Evolutionary conservation across 92 coral and sea anemone genomes (phyloP), one percentile per base, ranked within the genome.

Genomic region (Epizoanthus stellaris): DNA sequence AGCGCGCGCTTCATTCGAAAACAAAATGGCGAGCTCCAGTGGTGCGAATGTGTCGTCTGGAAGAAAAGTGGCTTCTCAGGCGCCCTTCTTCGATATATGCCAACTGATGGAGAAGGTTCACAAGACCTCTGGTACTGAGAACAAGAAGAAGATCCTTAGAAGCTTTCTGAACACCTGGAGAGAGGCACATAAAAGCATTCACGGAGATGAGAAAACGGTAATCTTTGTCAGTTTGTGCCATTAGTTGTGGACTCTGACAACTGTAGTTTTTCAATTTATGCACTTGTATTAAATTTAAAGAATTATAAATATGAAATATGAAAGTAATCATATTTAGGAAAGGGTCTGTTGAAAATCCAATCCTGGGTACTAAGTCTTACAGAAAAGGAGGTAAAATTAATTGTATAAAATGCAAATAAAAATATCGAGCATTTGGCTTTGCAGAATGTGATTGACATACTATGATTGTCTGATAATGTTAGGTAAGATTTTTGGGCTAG

Each of bases 21-120:
- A 19, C 90, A 87, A 87, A 80, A 95, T 95, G 98, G 97, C 94
- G 90, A 91, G 80, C 47, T 75, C 74, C 89, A 45, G 88, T 61
- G 76, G 89, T 54, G 81, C 72, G 15, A 79, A 9, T 65, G 43
- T 60, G 25, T 3, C 30, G 5, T 63, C 6, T 19, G 45, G 12
- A 36, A 63, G 34, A 63, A 79, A 8, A 20, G 97, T 92, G 39
- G 95, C 99, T 81, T 84, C 98, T 53, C 94, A 94, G 67, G 99
- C 91, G 56, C 98, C 99, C 20, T 96, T 96, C 86, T 89, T 73
- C 86, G 95, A 96, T 65, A 70, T 95, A 60, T 96, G 99, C 86
- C 17, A 70, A 38, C 76, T 94, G 57, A 30, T 96, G 85, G 99
- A 96, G 65, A 96, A 88, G 89, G 90, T 96, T 30, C 89, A 87